Percentiles rank a stretch among this genome's conserved stretches.
phyloP scores from a whole-genome alignment of 2,113 vertebrate species.

The Macroglossus sobrinus region DNA sequence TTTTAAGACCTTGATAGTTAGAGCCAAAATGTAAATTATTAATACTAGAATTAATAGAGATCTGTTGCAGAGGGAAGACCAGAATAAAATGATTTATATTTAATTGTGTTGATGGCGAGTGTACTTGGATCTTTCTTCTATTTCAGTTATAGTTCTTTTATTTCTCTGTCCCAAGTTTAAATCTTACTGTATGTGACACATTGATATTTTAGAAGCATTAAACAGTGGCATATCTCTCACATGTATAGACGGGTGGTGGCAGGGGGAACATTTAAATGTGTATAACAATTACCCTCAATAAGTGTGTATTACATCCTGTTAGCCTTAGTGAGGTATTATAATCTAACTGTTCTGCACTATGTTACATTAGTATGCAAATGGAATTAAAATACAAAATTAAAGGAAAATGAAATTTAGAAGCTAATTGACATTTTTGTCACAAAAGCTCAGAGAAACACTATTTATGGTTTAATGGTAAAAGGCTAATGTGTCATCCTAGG shows the following conservation, averaged over 20 bases:
- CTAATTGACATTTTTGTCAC: slow-evolving; percentile 86
- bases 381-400: slow-evolving; percentile 80
- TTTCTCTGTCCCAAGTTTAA: not conserved
- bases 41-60: slow-evolving; percentile 74
- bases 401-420: slow-evolving; percentile 81
- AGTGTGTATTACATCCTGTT: slow-evolving; percentile 77
- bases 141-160: slow-evolving; percentile 53
- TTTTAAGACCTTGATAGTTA: slow-evolving; percentile 68
- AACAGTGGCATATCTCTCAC: not conserved
- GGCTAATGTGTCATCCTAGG: slow-evolving; percentile 79
- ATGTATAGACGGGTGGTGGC: not conserved
- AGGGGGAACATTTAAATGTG: slow-evolving; percentile 32
- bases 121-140: slow-evolving; percentile 47
- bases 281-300: slow-evolving; percentile 68
- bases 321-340: slow-evolving; percentile 75
- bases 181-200: not conserved
- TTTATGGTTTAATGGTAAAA: slow-evolving; percentile 82
- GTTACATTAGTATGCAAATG: slow-evolving; percentile 85
- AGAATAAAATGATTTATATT: slow-evolving; percentile 73
- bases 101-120: slow-evolving; percentile 55
- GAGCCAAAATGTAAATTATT: slow-evolving; percentile 73
- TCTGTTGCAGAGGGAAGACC: slow-evolving; percentile 54
- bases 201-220: slow-evolving; percentile 16
- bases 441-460: slow-evolving; percentile 77
- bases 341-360: slow-evolving; percentile 77